Base-by-base conservation (phyloP, 2,113 vertebrate species). In the Zosterops pallidus region DNA sequence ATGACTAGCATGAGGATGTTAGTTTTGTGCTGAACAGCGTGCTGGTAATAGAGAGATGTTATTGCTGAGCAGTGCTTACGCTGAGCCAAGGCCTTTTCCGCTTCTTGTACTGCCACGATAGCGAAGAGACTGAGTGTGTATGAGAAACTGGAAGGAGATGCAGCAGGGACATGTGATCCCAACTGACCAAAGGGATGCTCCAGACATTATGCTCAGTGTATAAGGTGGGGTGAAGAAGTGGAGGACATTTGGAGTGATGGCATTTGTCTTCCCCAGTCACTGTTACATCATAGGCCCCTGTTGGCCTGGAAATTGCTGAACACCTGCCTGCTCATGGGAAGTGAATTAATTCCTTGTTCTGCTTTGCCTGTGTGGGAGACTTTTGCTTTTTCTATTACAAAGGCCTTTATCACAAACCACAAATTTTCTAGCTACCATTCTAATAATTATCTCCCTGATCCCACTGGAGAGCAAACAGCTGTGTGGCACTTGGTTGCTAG, bases 81-180 rank as follows among this genome's bases (percentile, higher is more conserved):
- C 20, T 41, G 39, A 53, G 70, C 39, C 37, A 35, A 41, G 28
- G 29, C 25, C 14, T 26, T 47, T 22, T 15, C 24, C 53, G 39
- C 20, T 68, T n/a, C 28, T 29, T 39, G 6, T 24, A 31, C 28
- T 25, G 11, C 24, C 13, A n/a, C 14, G 5, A 46, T 25, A 24
- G 39, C 1, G 0, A 47, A 41, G 29, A 76, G 55, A 69, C n/a
- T 22, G n/a, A 62, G 25, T 0, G 0, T 22, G 6, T 29, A 31
- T 13, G 20, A 29, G 39, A 26, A 52, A 46, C 35, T 55, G 39
- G 39, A 52, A 70, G 24, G 24, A 68, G 14, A 68, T 39, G 25
- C n/a, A 55, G 41, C 2, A 1, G 22, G 59, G 23, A 52, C 26
- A 28, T 4, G 13, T 31, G 41, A 39, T 33, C 25, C 17, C 17